Percentiles rank a stretch among this genome's conserved stretches.
Evolutionary conservation across 2,113 vertebrate genomes (phyloP).

Genomic region (Xiphophorus couchianus): DNA sequence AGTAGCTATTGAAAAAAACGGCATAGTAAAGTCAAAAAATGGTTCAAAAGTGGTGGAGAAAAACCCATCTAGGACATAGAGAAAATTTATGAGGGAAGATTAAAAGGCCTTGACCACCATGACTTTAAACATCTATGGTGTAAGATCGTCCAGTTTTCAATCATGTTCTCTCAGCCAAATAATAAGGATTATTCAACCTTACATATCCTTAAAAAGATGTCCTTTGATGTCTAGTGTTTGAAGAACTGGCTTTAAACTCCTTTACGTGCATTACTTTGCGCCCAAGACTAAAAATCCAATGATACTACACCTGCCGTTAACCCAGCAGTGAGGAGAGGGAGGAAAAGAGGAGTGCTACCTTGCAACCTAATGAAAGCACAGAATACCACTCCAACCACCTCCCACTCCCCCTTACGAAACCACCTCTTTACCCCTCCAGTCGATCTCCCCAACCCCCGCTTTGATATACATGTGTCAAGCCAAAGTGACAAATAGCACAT

Average conservation of each 20-base stretch:
- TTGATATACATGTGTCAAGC: conserved; percentile 99
- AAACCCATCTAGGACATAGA: neutral
- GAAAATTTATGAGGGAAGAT: neutral
- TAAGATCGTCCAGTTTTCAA: neutral
- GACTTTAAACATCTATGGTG: neutral
- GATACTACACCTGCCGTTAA: conserved; percentile 40
- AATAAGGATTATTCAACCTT: neutral
- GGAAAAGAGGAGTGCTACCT: conserved; percentile 44
- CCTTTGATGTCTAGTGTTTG: neutral
- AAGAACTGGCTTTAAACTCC: neutral
- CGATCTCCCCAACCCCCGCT: conserved; percentile 78
- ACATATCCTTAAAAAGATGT: neutral
- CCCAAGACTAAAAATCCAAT: conserved; percentile 30
- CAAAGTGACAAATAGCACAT: conserved; percentile 99
- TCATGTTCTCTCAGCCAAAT: neutral
- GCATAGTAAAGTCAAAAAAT: neutral
- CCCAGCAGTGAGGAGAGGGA: conserved; percentile 13
- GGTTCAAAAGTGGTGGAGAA: neutral
- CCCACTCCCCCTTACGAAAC: conserved; percentile 22
- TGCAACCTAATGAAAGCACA: conserved; percentile 74
- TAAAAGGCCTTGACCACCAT: neutral
- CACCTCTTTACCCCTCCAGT: conserved; percentile 62
- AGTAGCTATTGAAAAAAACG: too few species aligned
- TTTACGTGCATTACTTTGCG: neutral
- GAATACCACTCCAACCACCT: conserved; percentile 52